phyloP scores from a whole-genome alignment of 2,797 vertebrate genomes.

The Petrocephalus sullivani region DNA sequence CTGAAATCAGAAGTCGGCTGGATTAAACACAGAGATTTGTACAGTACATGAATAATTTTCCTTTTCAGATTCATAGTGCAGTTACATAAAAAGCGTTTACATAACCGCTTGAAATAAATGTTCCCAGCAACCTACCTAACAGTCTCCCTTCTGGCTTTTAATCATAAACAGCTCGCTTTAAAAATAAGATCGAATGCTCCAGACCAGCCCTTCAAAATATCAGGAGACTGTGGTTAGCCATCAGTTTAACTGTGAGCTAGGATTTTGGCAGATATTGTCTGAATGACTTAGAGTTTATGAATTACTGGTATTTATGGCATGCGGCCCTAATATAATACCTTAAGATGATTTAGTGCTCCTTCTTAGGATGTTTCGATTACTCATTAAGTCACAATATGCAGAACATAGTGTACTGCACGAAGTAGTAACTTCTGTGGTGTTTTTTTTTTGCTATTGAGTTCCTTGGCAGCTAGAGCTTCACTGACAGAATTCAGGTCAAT shows the following conservation, averaged over 20 bases:
- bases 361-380: background rate
- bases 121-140: constrained; percentile 8
- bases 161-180: background rate
- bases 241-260: background rate
- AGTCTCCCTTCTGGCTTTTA: constrained; percentile 1
- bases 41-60: background rate
- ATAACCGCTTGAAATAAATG: background rate
- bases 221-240: background rate
- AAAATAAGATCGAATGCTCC: constrained; percentile 5
- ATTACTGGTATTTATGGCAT: background rate
- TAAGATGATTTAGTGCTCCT: background rate
- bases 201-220: background rate
- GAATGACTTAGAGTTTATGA: background rate
- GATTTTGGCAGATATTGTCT: background rate
- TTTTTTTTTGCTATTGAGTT: background rate
- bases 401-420: background rate
- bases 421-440: background rate
- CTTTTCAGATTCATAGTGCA: background rate
- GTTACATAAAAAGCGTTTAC: background rate
- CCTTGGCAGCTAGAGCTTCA: background rate
- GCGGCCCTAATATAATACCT: background rate
- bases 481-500: background rate
- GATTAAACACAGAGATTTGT: background rate
- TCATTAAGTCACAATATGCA: background rate
- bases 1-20: background rate